Base-by-base conservation (phyloP, 2,113 vertebrate species). In the Dermatemys mawii region DNA sequence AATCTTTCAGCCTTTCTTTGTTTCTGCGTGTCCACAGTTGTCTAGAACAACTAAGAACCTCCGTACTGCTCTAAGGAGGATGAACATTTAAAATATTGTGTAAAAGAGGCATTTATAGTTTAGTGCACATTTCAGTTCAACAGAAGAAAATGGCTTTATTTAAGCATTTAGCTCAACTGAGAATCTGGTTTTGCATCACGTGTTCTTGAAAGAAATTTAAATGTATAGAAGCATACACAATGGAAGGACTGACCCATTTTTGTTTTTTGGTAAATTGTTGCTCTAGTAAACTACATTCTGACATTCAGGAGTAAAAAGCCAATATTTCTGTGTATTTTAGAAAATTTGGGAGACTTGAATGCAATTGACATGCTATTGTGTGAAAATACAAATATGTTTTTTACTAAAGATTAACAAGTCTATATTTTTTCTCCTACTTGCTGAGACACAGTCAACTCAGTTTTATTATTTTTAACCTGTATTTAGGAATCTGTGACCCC, bases 211-310 rank as follows among this genome's bases (percentile, higher is more conserved):
- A n/a, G 46, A 29, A 32, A 51, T 82, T 13, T 82, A 38, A 84
- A 46, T 80, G 70, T 91, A n/a, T 88, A 60, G 79, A 22, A 29
- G 5, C 44, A 2, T 38, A 3, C 73, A 80, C 50, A 51, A 54
- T 54, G 8, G 35, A 81, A 13, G 10, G 48, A 73, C 11, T 14
- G 8, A 27, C 50, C 26, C 48, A 83, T 50, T 1, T 0, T 81
- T 82, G 22, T 88, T 90, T 86, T 8, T 41, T 87, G 17, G 21
- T 10, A 88, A 78, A 22, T 46, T 51, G 27, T 1, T 79, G 13
- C 1, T 51, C 1, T 78, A 90, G 44, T 6, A 49, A 88, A 55
- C 0, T 1, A 11, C 5, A 6, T 16, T 11, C 3, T 2, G 7
- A n/a, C 79, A 82, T 41, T 73, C 21, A 49, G 80, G 53, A 70